A percentile compares a stretch with the other conserved stretches of the same genome.
phyloP scores from a whole-genome alignment of 2,888 invertebrate species.

The Spodoptera picta region DNA sequence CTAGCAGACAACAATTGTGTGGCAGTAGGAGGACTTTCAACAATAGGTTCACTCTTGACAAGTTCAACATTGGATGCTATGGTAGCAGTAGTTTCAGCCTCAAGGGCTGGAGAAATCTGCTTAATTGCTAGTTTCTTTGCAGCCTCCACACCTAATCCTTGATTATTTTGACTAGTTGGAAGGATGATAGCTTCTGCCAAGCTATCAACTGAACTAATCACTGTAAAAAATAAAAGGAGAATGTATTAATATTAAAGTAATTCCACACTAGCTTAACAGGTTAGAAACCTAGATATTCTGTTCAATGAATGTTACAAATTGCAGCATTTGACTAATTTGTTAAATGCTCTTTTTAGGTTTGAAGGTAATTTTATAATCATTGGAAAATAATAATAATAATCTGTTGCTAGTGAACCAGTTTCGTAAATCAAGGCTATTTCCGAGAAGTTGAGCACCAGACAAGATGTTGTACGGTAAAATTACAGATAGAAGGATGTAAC shows the following conservation, averaged over 20 bases:
- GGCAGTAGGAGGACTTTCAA: slow-evolving; percentile 72
- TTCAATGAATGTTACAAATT: too few species aligned
- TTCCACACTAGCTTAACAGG: too few species aligned
- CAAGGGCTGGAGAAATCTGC: slow-evolving; percentile 60
- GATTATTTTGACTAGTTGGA: slow-evolving; percentile 81
- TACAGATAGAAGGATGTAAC: slow-evolving; percentile 33
- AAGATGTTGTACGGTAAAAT: slow-evolving; percentile 26
- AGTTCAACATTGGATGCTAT: slow-evolving; percentile 64
- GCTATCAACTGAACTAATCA: slow-evolving; percentile 82
- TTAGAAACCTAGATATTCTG: too few species aligned
- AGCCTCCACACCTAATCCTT: slow-evolving; percentile 67
- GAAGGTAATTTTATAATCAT: too few species aligned
- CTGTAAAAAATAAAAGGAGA: slow-evolving; percentile 67
- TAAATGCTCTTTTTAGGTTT: too few species aligned
- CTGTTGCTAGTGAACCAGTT: slow-evolving; percentile 28
- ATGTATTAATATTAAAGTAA: slow-evolving; percentile 15
- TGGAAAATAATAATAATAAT: neutral
- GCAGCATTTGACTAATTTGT: too few species aligned
- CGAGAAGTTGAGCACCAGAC: slow-evolving; percentile 36
- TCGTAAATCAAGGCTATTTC: slow-evolving; percentile 48
- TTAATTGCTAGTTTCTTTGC: slow-evolving; percentile 60
- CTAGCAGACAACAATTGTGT: slow-evolving; percentile 81
- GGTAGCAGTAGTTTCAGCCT: slow-evolving; percentile 59
- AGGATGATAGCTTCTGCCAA: slow-evolving; percentile 76
- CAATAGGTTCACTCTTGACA: slow-evolving; percentile 66